Evolutionary conservation across 2,888 invertebrate species (phyloP).

Genomic region (Cosmia pyralina): DNA sequence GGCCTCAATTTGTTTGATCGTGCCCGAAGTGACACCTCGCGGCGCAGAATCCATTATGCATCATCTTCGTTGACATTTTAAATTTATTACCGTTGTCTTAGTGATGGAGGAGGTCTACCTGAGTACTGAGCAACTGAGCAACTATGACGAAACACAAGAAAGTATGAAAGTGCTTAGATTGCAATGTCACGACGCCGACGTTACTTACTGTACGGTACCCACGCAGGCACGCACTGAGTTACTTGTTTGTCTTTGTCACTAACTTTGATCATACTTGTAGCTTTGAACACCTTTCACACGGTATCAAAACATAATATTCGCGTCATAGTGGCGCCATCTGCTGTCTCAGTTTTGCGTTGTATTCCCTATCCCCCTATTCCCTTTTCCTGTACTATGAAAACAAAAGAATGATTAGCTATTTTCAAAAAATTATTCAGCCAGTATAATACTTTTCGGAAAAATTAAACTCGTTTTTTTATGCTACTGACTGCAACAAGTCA

Average conservation of each 20-base stretch:
- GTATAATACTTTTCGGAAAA: neutral
- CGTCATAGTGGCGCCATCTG: too few relatives aligned
- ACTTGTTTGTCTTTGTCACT: constrained; percentile 57
- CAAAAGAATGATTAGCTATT: too few relatives aligned
- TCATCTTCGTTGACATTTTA: constrained; percentile 86
- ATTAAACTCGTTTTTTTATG: too few relatives aligned
- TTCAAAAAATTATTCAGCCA: neutral
- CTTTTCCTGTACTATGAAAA: too few relatives aligned
- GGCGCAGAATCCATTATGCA: constrained; percentile 83
- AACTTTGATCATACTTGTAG: constrained; percentile 29
- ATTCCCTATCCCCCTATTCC: too few relatives aligned
- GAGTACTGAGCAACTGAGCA: constrained; percentile 48
- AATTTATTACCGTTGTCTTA: constrained; percentile 84
- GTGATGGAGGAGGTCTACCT: constrained; percentile 81
- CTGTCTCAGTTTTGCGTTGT: too few relatives aligned
- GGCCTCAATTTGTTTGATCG: constrained; percentile 54
- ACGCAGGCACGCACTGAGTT: constrained; percentile 32
- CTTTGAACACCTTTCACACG: constrained; percentile 30
- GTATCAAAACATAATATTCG: neutral
- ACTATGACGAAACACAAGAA: constrained; percentile 67
- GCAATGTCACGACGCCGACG: constrained; percentile 61
- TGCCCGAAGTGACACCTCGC: constrained; percentile 74
- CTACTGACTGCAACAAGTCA: neutral
- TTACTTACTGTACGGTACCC: constrained; percentile 35
- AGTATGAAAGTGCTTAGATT: constrained; percentile 68